Evolutionary conservation across 2,113 vertebrate genomes (phyloP), one percentile per base, ranked within the genome.

Genomic region (Phainopepla nitens): DNA sequence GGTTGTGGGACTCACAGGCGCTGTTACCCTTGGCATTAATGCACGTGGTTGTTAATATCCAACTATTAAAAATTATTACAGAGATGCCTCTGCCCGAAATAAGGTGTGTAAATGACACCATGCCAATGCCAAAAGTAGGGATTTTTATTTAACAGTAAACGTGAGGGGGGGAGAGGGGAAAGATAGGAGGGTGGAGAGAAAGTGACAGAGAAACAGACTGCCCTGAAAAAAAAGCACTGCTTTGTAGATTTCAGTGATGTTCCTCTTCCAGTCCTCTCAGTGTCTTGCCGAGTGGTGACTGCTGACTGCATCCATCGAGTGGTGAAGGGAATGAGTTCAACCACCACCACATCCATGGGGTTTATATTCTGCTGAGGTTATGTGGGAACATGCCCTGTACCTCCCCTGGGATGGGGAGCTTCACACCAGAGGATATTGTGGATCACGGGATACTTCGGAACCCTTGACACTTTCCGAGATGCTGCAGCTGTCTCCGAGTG

Each of bases 21-120:
- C 1, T 2, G 31, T 49, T 45, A 33, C 4, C 1, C 49, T 54
- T 1, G 1, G 10, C 6, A 14, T 7, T 20, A 21, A 18, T 9
- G 11, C 27, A 4, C 1, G 0, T 5, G 33, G 31, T 23, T 27
- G 33, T 51, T 44, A 60, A 35, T 27, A 39, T 13, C 45, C 2
- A 1, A 45, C 28, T 45, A 33, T 28, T 53, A 28, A 33, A 77
- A 60, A 39, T 39, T 8, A 60, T 39, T 19, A n/a, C 58, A 57
- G 50, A 35, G 27, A 33, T 39, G 33, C 27, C 36, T 36, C 27
- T 87, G 27, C 33, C 39, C 2, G 0, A 53, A 78, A 28, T 39
- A n/a, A 53, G 15, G 33, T 8, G 33, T 8, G 23, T 36, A 36
- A 60, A 36, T 0, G 0, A 28, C 22, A 28, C 45, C 7, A 19